phyloP scores from a whole-genome alignment of 2,888 invertebrate genomes.

The Sinohyriopsis cumingii region DNA sequence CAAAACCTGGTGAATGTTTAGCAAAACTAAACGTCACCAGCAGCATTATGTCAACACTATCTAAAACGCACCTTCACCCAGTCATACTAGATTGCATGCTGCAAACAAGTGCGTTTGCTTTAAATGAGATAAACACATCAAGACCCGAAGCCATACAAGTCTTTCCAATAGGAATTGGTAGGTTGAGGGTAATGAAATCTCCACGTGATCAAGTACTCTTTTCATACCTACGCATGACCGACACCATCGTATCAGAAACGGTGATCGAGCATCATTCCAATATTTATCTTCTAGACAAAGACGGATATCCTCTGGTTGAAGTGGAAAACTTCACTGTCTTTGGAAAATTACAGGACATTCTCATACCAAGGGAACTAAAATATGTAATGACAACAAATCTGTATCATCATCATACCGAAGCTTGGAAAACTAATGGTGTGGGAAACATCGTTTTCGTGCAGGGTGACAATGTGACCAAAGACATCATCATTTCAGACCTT shows the following conservation, averaged over 20 bases:
- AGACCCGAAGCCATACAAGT: neutral
- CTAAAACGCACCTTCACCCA: slow-evolving; percentile 7
- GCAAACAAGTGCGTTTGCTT: slow-evolving; percentile 4
- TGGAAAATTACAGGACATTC: neutral
- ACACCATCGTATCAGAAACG: neutral
- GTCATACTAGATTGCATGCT: slow-evolving; percentile 9
- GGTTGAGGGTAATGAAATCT: neutral
- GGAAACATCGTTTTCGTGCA: too few species aligned
- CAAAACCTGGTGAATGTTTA: neutral
- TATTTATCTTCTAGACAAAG: neutral
- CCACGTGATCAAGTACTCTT: neutral
- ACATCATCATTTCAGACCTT: too few species aligned
- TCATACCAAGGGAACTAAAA: slow-evolving; percentile 5
- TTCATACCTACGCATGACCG: neutral
- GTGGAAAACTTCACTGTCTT: neutral
- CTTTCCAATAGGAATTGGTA: neutral
- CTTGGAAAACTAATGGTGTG: too few species aligned
- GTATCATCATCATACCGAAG: too few species aligned
- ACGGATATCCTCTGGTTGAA: too few species aligned
- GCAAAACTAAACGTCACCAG: neutral
- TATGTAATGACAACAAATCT: neutral
- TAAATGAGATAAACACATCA: neutral
- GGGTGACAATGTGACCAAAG: too few species aligned
- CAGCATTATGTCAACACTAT: neutral
- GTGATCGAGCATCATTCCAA: slow-evolving; percentile 2